Evolutionary conservation across 2,113 vertebrate species (phyloP), one percentile per base, ranked within the genome.

Genomic region (Epinephelus lanceolatus): DNA sequence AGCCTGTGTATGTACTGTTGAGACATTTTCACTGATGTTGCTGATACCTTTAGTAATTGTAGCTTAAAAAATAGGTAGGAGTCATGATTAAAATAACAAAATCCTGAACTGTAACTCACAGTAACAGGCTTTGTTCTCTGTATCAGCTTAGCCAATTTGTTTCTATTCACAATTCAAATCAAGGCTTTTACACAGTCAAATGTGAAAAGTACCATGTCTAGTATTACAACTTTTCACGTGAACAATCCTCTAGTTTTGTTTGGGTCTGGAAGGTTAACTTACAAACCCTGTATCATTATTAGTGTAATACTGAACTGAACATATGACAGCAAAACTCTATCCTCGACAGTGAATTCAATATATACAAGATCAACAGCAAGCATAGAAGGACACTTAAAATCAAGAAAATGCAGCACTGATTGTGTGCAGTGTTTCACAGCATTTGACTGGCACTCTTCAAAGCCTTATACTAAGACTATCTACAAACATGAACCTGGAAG

Each of bases 301-400:
- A 80, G 82, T 85, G 80, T 90, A 90, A 93, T 90, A 92, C 80
- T 88, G 78, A 90, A 90, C 77, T 37, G 86, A 62, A 89, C 75
- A 86, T 62, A 73, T 87, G 86, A 94, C 91, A 90, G 72, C 77
- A 87, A 87, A 55, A 84, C 88, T 79, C 78, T 73, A 90, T 84
- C 67, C 62, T 86, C 83, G 87, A 93, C 86, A 92, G 83, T 82
- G 90, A 91, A 91, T 94, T 94, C 92, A 91, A 91, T 95, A 96
- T 95, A 84, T 95, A 96, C 94, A 95, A 91, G 88, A 94, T 92
- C 27, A 95, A 94, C 88, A 94, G 88, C 88, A 91, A 94, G 94
- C 93, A 90, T 70, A 91, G 93, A 96, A 96, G 95, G 95, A 95
- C 95, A 96, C 95, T 96, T 96, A 89, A 92, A 94, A 93, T 89